phyloP scores from a whole-genome alignment of 2,113 vertebrate genomes.

The Poicephalus meyeri region DNA sequence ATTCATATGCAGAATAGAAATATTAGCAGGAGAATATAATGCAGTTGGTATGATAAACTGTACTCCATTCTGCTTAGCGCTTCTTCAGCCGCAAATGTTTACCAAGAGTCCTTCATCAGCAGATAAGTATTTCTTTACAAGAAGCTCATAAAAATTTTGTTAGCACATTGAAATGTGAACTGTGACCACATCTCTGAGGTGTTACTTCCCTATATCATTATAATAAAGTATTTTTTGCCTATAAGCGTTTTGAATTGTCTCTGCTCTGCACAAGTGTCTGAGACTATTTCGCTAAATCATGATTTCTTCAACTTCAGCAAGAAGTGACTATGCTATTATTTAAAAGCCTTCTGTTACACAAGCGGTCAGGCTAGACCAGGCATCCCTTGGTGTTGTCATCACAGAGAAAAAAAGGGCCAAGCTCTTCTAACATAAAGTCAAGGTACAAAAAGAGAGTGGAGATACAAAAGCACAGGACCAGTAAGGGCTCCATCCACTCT shows the following conservation, averaged over 20 bases:
- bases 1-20: constrained; percentile 4
- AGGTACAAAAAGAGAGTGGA: not conserved
- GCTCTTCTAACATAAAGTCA: not conserved
- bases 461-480: not conserved
- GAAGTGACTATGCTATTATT: not conserved
- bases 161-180: not conserved
- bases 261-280: not conserved
- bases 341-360: not conserved
- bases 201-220: not conserved
- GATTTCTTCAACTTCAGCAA: not conserved
- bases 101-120: constrained; percentile 9
- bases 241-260: not conserved
- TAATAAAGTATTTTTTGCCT: not conserved
- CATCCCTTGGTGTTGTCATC: not conserved
- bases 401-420: not conserved
- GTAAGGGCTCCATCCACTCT: not conserved
- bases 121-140: not conserved
- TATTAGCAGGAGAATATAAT: not conserved
- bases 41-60: not conserved
- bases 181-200: not conserved
- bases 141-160: not conserved
- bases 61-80: not conserved
- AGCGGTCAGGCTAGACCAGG: not conserved
- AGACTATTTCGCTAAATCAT: not conserved
- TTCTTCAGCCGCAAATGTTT: constrained; percentile 25